phyloP scores from a whole-genome alignment of 2,888 invertebrate species.

The Pimpla rufipes region DNA sequence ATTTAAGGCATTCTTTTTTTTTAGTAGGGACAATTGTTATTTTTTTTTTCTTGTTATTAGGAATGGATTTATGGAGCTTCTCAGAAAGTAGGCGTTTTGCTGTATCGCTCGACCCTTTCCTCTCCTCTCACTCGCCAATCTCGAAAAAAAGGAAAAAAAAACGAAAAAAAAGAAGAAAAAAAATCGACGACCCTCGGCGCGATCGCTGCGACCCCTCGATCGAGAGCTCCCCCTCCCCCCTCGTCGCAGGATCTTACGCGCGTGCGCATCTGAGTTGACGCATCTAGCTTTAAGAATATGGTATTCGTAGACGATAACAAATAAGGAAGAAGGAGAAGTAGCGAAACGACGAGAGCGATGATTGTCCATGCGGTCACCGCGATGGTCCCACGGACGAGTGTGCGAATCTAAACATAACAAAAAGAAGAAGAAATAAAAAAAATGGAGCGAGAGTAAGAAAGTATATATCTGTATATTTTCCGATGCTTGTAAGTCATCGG shows the following conservation, averaged over 20 bases:
- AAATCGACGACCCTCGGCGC: slow-evolving; percentile 23
- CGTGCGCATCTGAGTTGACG: slow-evolving; percentile 72
- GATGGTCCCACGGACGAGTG: slow-evolving; percentile 74
- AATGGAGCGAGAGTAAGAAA: slow-evolving; percentile 15
- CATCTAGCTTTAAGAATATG: slow-evolving; percentile 64
- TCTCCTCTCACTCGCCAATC: slow-evolving; percentile 17
- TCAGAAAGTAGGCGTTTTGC: slow-evolving; percentile 27
- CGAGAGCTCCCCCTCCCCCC: slow-evolving; percentile 28
- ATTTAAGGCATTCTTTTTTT: slow-evolving; percentile 3
- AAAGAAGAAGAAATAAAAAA: slow-evolving; percentile 31
- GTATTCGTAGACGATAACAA: slow-evolving; percentile 72
- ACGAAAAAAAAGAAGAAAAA: slow-evolving; percentile 5
- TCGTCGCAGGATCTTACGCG: slow-evolving; percentile 68
- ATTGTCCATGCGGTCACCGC: slow-evolving; percentile 73
- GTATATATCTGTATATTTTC: slow-evolving; percentile 25
- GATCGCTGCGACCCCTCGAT: slow-evolving; percentile 41
- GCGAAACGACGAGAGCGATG: slow-evolving; percentile 65
- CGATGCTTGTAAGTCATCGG: slow-evolving; percentile 26
- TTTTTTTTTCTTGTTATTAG: not conserved
- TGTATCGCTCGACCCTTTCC: not conserved
- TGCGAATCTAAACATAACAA: slow-evolving; percentile 33
- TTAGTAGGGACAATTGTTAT: slow-evolving; percentile 1
- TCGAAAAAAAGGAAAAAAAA: slow-evolving; percentile 10
- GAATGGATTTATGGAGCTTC: not conserved
- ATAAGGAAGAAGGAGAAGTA: slow-evolving; percentile 6